A percentile compares a stretch with the other conserved stretches of the same genome.
phyloP scores from a whole-genome alignment of 2,888 invertebrate genomes.

The Strigamia maritima region DNA sequence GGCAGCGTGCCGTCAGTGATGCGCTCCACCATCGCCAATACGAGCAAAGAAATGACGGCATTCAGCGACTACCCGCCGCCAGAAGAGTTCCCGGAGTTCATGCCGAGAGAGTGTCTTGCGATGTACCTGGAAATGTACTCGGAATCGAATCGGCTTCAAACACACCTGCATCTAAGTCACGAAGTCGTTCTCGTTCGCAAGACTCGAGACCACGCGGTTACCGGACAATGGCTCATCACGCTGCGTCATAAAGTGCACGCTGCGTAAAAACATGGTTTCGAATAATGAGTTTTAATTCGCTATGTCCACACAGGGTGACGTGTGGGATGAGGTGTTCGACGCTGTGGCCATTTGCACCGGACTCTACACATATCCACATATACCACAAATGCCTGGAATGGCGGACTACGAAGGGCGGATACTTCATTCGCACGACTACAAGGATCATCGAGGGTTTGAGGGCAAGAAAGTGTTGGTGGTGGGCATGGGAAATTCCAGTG shows the following conservation, averaged over 20 bases:
- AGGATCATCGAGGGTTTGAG: slow-evolving; percentile 46
- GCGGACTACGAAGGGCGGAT: slow-evolving; percentile 48
- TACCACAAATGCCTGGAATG: slow-evolving; percentile 38
- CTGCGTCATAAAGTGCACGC: not conserved
- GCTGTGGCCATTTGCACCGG: slow-evolving; percentile 21
- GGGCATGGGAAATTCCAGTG: slow-evolving; percentile 51
- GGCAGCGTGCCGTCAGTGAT: slow-evolving; percentile 41
- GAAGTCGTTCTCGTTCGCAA: slow-evolving; percentile 36
- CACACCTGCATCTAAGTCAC: slow-evolving; percentile 47
- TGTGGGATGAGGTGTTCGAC: slow-evolving; percentile 32
- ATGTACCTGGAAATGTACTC: slow-evolving; percentile 51
- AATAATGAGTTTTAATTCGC: not conserved
- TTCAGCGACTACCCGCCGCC: slow-evolving; percentile 53
- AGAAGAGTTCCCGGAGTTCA: slow-evolving; percentile 52
- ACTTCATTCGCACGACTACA: slow-evolving; percentile 48
- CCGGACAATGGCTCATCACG: slow-evolving; percentile 39
- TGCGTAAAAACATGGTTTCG: not conserved
- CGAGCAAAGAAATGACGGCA: slow-evolving; percentile 51
- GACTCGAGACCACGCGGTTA: slow-evolving; percentile 29
- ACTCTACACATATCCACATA: slow-evolving; percentile 40
- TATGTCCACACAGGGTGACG: not conserved
- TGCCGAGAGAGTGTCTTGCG: slow-evolving; percentile 52
- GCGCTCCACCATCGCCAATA: slow-evolving; percentile 40
- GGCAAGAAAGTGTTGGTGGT: slow-evolving; percentile 49
- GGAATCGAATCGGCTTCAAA: slow-evolving; percentile 47